Base-by-base conservation (phyloP, 2,888 invertebrate species). In the Phortica okadai region DNA sequence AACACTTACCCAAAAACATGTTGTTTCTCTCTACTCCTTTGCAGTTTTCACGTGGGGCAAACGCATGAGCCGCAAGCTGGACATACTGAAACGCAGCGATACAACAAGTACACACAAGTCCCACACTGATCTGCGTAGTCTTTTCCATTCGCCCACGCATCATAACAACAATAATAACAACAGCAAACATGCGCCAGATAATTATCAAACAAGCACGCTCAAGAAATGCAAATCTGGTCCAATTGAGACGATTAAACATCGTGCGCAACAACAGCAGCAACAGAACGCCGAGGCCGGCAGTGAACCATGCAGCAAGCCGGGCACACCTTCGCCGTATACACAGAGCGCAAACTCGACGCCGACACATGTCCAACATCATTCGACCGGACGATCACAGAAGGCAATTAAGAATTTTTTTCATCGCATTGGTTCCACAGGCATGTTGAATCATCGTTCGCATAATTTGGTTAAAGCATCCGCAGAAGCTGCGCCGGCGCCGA, bases 61-160 rank as follows among this genome's bases (percentile, higher is more conserved):
- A 79, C 93, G 94, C 81, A 95, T 96, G 95, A 95, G 95, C 81
- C 95, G 94, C 84, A 95, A 95, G 90, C 92, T 96, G 86, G 96
- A 96, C 87, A 93, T 95, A 88, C 92, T 96, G 78, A 72, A 72
- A 72, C 70, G 70, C 16, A 72, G 56, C 56, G 70, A 72, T 56
- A 56, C 70, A 76, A 74, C 80, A 50, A 81, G 79, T 64, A 82
- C 83, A 50, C 93, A 84, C 93, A 94, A 90, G 94, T 95, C 89
- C 11, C 90, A 91, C 74, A 87, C 89, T 10, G 91, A 90, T 80
- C 79, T 90, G 74, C 89, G 91, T 41, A 92, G 93, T 92, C 83
- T 94, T 90, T 90, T 91, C 66, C 84, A 90, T 73, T 88, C 89
- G 79, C 82, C 88, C 79, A 86, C 83, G 75, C 83, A 82, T 77